Conservation (phyloP, 2,797 vertebrate species). For the Poecilia wingei region DNA sequence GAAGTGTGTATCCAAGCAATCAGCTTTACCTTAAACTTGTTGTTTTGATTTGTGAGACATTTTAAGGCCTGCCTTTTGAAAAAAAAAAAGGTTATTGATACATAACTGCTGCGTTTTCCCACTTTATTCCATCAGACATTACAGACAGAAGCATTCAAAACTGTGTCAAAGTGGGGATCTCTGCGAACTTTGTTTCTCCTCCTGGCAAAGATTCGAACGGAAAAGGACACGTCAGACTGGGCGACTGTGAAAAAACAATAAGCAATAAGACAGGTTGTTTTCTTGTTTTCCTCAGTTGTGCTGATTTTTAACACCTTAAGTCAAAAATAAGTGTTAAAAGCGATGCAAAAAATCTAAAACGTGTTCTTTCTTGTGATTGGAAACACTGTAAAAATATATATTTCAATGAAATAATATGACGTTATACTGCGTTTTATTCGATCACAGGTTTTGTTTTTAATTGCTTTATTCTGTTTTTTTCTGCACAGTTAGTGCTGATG, state of each 20-base stretch:
- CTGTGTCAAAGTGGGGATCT: slow-evolving; percentile 63
- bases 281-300: not conserved
- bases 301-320: not conserved
- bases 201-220: accelerated
- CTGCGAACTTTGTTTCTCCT: accelerated
- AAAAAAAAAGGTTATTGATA: no score
- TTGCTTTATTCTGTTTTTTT: not conserved
- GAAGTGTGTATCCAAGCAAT: slow-evolving; percentile 52
- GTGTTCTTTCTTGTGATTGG: not conserved
- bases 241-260: not conserved
- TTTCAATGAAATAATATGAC: no score
- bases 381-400: not conserved
- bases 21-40: not conserved
- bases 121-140: slow-evolving; percentile 62
- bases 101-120: not conserved
- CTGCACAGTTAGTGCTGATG: not conserved
- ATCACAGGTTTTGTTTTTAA: no score
- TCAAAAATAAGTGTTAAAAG: not conserved
- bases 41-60: not conserved
- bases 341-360: not conserved
- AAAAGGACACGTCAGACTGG: accelerated
- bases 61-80: not conserved
- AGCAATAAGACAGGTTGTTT: not conserved
- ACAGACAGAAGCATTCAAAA: slow-evolving; percentile 59
- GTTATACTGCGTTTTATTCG: not conserved